Evolutionary conservation across 1,140 invertebrate genomes (phyloP), one percentile per base, ranked within the genome.

Genomic region (Tetragonula clypearis): DNA sequence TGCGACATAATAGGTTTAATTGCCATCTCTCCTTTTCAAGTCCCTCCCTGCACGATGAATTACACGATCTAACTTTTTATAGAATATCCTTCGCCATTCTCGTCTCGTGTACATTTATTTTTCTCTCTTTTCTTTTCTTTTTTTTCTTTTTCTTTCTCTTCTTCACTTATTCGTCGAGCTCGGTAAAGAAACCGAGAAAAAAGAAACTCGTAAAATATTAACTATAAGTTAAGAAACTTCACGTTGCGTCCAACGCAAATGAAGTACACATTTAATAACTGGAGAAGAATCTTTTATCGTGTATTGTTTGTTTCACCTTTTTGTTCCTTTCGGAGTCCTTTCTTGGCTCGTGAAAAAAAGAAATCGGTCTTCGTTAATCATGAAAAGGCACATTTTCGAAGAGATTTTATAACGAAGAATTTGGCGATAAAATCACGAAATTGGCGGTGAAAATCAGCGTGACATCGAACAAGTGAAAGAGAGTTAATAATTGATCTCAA

Each of bases 1-100:
- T 69, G 3, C 23, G 82, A 79, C 82, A 79, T 79, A 84, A 84
- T 84, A 79, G 68, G 68, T 84, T 84, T 84, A 84, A 84, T 84
- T 84, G 82, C 82, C 56, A 79, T 84, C 77, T 84, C 56, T 84
- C 77, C 82, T 79, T 84, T 84, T 72, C 82, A 15, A 79, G 76
- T 55, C 5, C 5, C 26, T 65, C 76, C 55, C 76, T 69, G 23
- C 68, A 26, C 56, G 56, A 83, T 62, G 68, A 79, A 84, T 79
- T 72, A 72, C 77, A 17, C 23, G 82, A 55, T 56, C 23, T n/a
- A 65, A 60, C 76, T 84, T 79, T 84, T 84, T 84, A 65, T 41
- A 79, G 68, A 72, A 55, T 73, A 41, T 3, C 35, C 3, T 62
- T 65, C 76, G 76, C 15, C 53, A 15, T 79, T 79, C 35, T 4